Base-by-base conservation (phyloP, 1,140 invertebrate species). In the Archivesica marissinica region DNA sequence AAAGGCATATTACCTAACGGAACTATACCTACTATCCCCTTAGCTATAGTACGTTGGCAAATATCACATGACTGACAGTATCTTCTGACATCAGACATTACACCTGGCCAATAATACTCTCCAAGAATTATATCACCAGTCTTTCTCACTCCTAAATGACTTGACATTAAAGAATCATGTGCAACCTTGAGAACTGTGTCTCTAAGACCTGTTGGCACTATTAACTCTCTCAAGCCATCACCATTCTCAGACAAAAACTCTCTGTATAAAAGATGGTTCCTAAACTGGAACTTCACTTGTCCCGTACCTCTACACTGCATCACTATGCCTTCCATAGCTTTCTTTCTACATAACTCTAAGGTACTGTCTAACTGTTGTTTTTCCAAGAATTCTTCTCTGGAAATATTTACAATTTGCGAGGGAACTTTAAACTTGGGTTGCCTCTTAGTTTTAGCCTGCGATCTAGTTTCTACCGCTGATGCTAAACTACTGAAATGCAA, bases 81-180 rank as follows among this genome's bases (percentile, higher is more conserved):
- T n/a, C n/a, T n/a, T n/a, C n/a, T n/a, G n/a, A n/a, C n/a, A n/a
- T n/a, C n/a, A n/a, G n/a, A n/a, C n/a, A n/a, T n/a, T n/a, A n/a
- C n/a, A n/a, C 88, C 84, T 35, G 79, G 78, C 83, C 83, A 88
- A 56, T 79, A 86, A 41, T 86, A 83, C n/a, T 79, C 44, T 20
- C 17, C 9, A 9, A 35, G 13, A 87, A 61, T 47, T 54, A n/a
- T 68, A 59, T 85, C 30, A 23, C 25, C 28, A 28, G 76, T 79
- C 56, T 79, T 79, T 30, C 33, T 61, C n/a, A n/a, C 50, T 54
- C 50, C 50, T 54, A 30, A 38, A 47, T 79, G 13, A 85, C 66
- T 44, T 86, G 80, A 35, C 64, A n/a, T n/a, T n/a, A n/a, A n/a
- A n/a, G n/a, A n/a, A n/a, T n/a, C n/a, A n/a, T n/a, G n/a, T n/a